Percentiles rank a stretch among this genome's conserved stretches.
Conservation (phyloP, 2,113 vertebrate genomes). For the zebrafish (Danio rerio) region DNA sequence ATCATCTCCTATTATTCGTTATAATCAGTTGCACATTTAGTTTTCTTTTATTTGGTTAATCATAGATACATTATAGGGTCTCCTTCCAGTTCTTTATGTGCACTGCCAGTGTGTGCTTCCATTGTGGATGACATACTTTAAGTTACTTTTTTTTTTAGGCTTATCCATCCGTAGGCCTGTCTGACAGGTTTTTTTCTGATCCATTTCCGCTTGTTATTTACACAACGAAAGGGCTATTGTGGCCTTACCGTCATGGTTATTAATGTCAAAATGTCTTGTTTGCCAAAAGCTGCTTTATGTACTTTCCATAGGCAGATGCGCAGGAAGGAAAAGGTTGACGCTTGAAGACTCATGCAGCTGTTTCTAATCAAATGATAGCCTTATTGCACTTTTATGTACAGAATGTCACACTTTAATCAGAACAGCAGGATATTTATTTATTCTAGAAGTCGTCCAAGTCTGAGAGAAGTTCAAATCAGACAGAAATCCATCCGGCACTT, state of each 20-base stretch:
- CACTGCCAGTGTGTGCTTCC: background rate
- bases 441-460: constrained; percentile 14
- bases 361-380: constrained; percentile 36
- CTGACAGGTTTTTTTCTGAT: constrained; percentile 10
- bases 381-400: constrained; percentile 64
- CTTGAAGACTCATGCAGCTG: constrained; percentile 29
- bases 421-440: constrained; percentile 43
- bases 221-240: constrained; percentile 45
- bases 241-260: constrained; percentile 38
- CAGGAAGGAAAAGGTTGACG: background rate
- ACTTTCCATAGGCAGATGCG: background rate
- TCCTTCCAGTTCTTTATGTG: constrained; percentile 5
- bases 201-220: constrained; percentile 3
- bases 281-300: constrained; percentile 18
- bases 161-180: constrained; percentile 15
- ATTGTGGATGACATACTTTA: background rate
- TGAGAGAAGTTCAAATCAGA: background rate
- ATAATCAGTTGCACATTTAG: constrained; percentile 15
- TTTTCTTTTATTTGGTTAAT: background rate
- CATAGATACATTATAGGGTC: background rate
- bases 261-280: constrained; percentile 39
- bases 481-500: constrained; percentile 35
- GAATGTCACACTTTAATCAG: constrained; percentile 50
- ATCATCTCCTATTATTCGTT: background rate
- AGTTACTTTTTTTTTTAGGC: background rate